These are phyloP conservation scores for Rotaria socialis DNA, from an alignment of 2,888 invertebrate genomes.

Conservation along the genomic window DNA sequence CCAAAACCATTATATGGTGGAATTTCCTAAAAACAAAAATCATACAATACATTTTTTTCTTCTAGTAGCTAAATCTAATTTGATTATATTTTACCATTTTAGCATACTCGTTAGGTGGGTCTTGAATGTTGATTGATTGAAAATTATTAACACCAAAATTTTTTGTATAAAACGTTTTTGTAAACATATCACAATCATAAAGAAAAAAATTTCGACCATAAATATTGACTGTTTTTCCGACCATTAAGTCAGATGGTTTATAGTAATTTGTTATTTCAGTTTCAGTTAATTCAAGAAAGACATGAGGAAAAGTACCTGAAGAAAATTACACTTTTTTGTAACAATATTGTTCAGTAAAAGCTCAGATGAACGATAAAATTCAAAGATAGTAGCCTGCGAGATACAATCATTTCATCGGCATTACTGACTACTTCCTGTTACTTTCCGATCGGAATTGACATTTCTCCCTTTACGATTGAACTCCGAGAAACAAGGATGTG, in stretches of 20 bases:
- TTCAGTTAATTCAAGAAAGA: slow-evolving; percentile 59
- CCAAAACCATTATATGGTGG: slow-evolving; percentile 73
- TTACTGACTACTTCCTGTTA: too few species aligned
- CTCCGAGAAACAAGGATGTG: too few species aligned
- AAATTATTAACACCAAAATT: slow-evolving; percentile 60
- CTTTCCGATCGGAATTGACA: too few species aligned
- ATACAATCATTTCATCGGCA: too few species aligned
- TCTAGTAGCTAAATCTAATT: slow-evolving; percentile 43
- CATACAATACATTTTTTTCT: background rate
- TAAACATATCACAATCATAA: slow-evolving; percentile 75
- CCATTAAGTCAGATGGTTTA: slow-evolving; percentile 71
- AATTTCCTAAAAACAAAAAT: slow-evolving; percentile 60
- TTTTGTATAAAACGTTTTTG: slow-evolving; percentile 70
- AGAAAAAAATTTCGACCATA: slow-evolving; percentile 66
- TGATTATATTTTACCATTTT: slow-evolving; percentile 54
- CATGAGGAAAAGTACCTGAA: slow-evolving; percentile 40
- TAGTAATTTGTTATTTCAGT: slow-evolving; percentile 74
- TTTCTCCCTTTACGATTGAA: too few species aligned
- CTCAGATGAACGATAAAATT: too few species aligned
- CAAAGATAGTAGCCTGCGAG: too few species aligned
- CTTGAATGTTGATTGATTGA: slow-evolving; percentile 56
- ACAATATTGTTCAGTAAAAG: too few species aligned
- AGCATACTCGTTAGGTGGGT: slow-evolving; percentile 48
- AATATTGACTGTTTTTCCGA: slow-evolving; percentile 66
- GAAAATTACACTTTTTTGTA: background rate